Conservation (phyloP, 2,797 vertebrate species). For the Dipus sagitta region DNA sequence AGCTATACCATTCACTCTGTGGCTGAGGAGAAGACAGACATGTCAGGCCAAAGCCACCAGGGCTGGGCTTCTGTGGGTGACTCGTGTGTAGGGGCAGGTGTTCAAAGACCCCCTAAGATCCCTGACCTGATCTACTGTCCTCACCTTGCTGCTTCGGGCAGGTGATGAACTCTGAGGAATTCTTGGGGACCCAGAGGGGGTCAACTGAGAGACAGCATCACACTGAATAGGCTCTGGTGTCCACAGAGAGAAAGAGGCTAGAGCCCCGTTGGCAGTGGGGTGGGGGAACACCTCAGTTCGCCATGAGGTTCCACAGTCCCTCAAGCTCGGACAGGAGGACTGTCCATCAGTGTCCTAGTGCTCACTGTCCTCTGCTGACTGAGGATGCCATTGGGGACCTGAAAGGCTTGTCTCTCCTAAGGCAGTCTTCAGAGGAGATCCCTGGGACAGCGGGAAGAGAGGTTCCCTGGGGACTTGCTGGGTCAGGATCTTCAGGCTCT, state of each 20-base stretch:
- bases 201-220: neutral
- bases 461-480: neutral
- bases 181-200: neutral
- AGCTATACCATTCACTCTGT: rapidly evolving
- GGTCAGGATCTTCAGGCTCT: too few relatives aligned
- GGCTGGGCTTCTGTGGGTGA: too few relatives aligned
- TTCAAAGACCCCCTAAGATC: rapidly evolving
- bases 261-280: too few relatives aligned
- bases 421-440: neutral
- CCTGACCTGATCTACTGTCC: rapidly evolving
- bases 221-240: neutral
- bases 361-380: too few relatives aligned
- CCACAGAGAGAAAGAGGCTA: too few relatives aligned
- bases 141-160: neutral
- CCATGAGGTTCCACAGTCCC: too few relatives aligned
- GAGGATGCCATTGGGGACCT: rapidly evolving
- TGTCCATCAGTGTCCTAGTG: too few relatives aligned
- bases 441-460: neutral
- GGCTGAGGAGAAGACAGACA: too few relatives aligned
- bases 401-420: neutral
- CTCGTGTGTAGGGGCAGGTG: too few relatives aligned
- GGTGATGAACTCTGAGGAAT: rapidly evolving
- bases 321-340: too few relatives aligned
- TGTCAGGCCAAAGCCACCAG: neutral
- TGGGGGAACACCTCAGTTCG: too few relatives aligned